Evolutionary conservation across 2,888 invertebrate genomes (phyloP), one percentile per base, ranked within the genome.

Genomic region (Tortrix viridana): DNA sequence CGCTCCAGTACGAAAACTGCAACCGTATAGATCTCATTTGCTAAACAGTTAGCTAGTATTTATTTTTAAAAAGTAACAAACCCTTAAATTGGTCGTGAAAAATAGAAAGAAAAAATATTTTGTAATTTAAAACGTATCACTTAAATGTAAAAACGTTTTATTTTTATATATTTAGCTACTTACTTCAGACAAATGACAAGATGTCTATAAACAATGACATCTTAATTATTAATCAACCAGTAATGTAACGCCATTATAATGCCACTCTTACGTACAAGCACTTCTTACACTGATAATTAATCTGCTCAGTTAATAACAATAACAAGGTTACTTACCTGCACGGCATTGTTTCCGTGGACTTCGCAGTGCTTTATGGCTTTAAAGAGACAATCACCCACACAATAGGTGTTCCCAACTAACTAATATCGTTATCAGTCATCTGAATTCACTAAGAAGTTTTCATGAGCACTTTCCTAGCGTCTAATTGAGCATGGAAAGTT

Each of bases 361-460:
- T 38, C 20, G 52, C 26, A 38, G 18, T 37, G 44, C 26, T 43
- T 54, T 55, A 61, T 61, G 49, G 22, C 37, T 47, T 22, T 53
- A 38, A 9, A 55, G 16, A 50, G 56, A 57, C 57, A 63, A 47
- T 43, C 19, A 52, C 9, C 47, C 22, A 23, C 52, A 48, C 26
- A 57, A 62, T 50, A 23, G 18, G 19, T 56, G 23, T 23, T 46
- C 52, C 41, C 20, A 20, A 18, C 38, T 20, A 57, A 57, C 32
- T 57, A 52, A 49, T 52, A 62, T 20, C 37, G 19, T 52, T 63
- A 63, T 63, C 62, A 26, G 57, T 41, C 56, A 63, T 63, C 52
- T 57, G 16, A 37, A 57, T 46, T 16, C 16, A 20, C 32, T 63
- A 52, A 47, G 57, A 53, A 53, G 22, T 43, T 32, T 52, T 37